A percentile compares a stretch with the other conserved stretches of the same genome.
Conservation (phyloP, 2,797 vertebrate genomes). For the Anabacerthia variegaticeps region DNA sequence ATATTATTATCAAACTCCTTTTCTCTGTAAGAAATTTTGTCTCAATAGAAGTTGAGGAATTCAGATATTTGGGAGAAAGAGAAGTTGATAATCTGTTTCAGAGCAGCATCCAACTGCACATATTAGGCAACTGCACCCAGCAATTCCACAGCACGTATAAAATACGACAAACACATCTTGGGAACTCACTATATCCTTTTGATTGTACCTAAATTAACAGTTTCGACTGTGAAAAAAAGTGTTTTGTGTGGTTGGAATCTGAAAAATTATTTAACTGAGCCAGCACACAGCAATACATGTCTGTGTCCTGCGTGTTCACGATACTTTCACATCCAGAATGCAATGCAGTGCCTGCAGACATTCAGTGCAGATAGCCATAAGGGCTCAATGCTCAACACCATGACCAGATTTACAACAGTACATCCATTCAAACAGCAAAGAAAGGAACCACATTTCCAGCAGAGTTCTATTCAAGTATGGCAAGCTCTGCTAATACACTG, state of each 20-base stretch:
- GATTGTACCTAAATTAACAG: background rate
- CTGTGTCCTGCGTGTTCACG: background rate
- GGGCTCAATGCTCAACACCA: background rate
- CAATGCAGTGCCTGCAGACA: rapidly evolving
- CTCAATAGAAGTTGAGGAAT: background rate
- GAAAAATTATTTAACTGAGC: background rate
- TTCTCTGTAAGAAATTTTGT: background rate
- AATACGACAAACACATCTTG: background rate
- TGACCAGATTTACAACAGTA: background rate
- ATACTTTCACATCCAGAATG: background rate
- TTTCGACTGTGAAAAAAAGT: background rate
- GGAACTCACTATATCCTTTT: background rate
- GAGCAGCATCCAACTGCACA: background rate
- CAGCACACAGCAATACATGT: background rate
- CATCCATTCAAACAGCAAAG: background rate
- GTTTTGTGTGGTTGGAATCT: background rate
- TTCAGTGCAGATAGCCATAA: background rate
- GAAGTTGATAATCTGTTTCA: background rate
- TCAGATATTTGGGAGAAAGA: background rate
- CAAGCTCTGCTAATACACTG: background rate
- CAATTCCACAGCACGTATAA: background rate
- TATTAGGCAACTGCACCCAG: background rate
- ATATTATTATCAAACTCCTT: background rate
- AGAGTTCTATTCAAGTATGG: background rate
- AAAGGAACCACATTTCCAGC: background rate